Evolutionary conservation across 1,140 invertebrate species (phyloP).

Genomic region (Schlechtendalia chinensis): DNA sequence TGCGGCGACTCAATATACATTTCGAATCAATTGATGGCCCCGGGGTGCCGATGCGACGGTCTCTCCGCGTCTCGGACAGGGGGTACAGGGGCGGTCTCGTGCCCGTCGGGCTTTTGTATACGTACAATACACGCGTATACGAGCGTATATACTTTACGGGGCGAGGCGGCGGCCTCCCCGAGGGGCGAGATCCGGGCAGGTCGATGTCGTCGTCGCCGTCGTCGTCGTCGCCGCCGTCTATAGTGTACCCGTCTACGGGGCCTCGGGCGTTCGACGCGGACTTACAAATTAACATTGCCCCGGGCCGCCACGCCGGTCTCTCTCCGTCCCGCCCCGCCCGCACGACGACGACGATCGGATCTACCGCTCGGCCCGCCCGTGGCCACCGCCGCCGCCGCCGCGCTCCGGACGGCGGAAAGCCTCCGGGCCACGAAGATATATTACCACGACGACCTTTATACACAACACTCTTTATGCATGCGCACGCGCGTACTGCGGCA

Average conservation of each 20-base stretch:
- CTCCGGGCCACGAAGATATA: conserved; percentile 39
- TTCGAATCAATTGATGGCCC: conserved; percentile 46
- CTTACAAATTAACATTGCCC: conserved; percentile 47
- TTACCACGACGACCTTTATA: conserved; percentile 47
- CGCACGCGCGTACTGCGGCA: neutral
- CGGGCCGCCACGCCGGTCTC: neutral
- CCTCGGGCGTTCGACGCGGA: conserved; percentile 44
- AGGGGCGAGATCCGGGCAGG: conserved; percentile 47
- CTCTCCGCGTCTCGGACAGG: neutral
- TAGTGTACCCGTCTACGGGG: conserved; percentile 11
- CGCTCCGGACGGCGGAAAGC: conserved; percentile 24
- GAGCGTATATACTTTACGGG: conserved; percentile 29
- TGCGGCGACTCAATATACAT: conserved; percentile 26
- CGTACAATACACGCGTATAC: no score
- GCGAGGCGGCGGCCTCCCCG: conserved; percentile 39
- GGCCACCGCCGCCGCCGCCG: neutral
- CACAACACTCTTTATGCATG: conserved; percentile 22
- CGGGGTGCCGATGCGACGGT: conserved; percentile 22
- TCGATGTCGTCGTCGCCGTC: conserved; percentile 30
- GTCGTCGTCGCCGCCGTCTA: conserved; percentile 12
- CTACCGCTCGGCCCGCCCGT: neutral
- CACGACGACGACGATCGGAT: neutral
- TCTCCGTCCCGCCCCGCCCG: neutral
- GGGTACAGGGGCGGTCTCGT: neutral
- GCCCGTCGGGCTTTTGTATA: conserved; percentile 20